Base-by-base conservation (phyloP, 2,113 vertebrate genomes). In the Tautogolabrus adspersus region DNA sequence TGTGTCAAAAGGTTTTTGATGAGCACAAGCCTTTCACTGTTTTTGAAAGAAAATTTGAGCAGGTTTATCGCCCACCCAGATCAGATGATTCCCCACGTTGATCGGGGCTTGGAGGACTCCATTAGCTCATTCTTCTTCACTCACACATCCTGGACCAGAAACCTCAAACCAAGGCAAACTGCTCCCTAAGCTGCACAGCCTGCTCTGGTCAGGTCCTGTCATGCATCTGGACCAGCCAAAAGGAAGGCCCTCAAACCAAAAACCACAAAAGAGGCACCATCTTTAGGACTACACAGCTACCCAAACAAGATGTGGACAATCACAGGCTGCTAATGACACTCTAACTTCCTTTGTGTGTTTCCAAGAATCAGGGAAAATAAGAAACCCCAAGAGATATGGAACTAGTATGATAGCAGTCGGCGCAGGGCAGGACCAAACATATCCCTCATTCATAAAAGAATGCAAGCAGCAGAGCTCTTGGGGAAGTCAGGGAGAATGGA, bases 381-480 rank as follows among this genome's bases (percentile, higher is more conserved):
- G 65, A 78, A 38, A n/a, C 12, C 46, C 44, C 18, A 21, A 26
- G 57, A 76, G 38, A 62, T 70, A 70, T 59, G 60, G 62, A 64
- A 70, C 61, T 23, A 47, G 58, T 52, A 40, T 54, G 81, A 82
- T 64, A 73, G 23, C 51, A 84, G 63, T 78, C 42, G 62, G 74
- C 44, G 59, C 44, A 63, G 72, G 90, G 63, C 82, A 86, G 85
- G 89, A 90, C 89, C 74, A 68, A 91, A 89, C 84, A 10, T 61
- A 90, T 88, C 80, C 77, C 82, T 70, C 66, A 19, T 63, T 81
- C 60, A 73, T 81, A 51, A 84, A 89, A 82, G 83, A 86, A 91
- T 86, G 77, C 63, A 69, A 71, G 67, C 0, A 57, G 56, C 44
- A 9, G 59, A 68, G 65, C 59, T 73, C 18, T 2, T 66, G 49